Percentiles rank a stretch among this genome's conserved stretches.
phyloP scores from a whole-genome alignment of 2,888 invertebrate genomes.

The Dolichomitus sp. region DNA sequence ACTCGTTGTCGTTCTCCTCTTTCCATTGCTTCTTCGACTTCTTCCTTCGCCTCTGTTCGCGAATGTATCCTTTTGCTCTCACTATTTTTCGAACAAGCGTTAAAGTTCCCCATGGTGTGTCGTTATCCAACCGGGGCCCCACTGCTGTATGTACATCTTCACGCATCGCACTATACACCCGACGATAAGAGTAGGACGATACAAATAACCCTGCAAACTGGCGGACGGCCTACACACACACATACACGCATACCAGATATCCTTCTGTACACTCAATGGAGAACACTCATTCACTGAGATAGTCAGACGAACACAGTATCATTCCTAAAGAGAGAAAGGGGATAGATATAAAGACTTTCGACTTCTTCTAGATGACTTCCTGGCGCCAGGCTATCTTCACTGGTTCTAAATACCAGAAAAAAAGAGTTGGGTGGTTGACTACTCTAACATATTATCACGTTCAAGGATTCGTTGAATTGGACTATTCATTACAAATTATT shows the following conservation, averaged over 20 bases:
- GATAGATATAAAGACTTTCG: constrained; percentile 39
- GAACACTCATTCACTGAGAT: constrained; percentile 1
- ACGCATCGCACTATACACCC: constrained; percentile 4
- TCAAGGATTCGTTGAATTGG: neutral
- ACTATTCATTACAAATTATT: neutral
- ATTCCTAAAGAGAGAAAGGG: neutral
- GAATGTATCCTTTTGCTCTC: neutral
- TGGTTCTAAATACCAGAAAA: constrained; percentile 41
- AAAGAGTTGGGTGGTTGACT: constrained; percentile 22
- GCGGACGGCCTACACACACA: constrained; percentile 1
- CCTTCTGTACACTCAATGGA: constrained; percentile 2
- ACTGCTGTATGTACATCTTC: neutral
- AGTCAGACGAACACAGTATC: constrained; percentile 12
- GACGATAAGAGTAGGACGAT: constrained; percentile 29
- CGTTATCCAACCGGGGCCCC: constrained; percentile 18
- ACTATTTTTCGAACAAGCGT: constrained; percentile 18
- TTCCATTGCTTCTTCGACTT: neutral
- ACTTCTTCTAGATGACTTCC: constrained; percentile 55
- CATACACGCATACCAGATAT: neutral
- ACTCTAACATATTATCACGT: constrained; percentile 36
- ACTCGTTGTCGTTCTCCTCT: neutral
- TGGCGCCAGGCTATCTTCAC: constrained; percentile 64
- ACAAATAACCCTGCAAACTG: constrained; percentile 15
- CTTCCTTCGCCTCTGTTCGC: neutral
- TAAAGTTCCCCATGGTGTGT: constrained; percentile 26